Conservation (phyloP, 2,113 vertebrate species). For the Plotosus lineatus region DNA sequence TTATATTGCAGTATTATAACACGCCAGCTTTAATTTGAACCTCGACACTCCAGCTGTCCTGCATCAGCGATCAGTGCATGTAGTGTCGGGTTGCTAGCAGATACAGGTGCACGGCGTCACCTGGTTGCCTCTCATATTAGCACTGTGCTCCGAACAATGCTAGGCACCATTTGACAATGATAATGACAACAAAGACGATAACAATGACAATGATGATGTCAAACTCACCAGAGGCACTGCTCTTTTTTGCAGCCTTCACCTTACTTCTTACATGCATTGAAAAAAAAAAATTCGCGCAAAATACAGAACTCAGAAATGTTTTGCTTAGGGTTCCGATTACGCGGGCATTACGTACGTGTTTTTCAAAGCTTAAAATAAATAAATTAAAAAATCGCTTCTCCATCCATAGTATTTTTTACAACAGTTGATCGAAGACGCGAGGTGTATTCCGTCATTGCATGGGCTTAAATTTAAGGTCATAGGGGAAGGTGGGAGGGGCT, state of each 20-base stretch:
- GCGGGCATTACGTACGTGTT: constrained; percentile 68
- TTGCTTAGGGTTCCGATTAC: constrained; percentile 54
- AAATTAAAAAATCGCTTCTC: background rate
- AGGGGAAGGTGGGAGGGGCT: background rate
- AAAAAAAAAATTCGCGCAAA: constrained; percentile 33
- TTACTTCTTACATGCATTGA: constrained; percentile 41
- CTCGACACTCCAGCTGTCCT: constrained; percentile 67
- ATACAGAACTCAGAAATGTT: constrained; percentile 12
- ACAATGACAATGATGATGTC: constrained; percentile 77
- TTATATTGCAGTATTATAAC: constrained; percentile 10
- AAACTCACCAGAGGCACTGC: constrained; percentile 67
- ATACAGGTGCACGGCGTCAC: constrained; percentile 72
- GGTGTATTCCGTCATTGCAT: constrained; percentile 18
- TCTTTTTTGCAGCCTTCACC: constrained; percentile 58
- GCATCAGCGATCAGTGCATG: constrained; percentile 74
- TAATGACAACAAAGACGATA: constrained; percentile 58
- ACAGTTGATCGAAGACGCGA: constrained; percentile 22
- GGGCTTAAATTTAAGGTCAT: background rate
- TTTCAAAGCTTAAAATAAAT: constrained; percentile 52
- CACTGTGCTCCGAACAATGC: constrained; percentile 72
- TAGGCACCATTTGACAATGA: constrained; percentile 63
- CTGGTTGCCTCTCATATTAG: constrained; percentile 71
- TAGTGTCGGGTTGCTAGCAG: constrained; percentile 69
- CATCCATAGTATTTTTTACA: constrained; percentile 46
- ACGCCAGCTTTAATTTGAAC: constrained; percentile 72